These are phyloP conservation scores for Chaetoderma sp. DNA, from an alignment of 2,888 invertebrate genomes.

Conservation along the genomic window DNA sequence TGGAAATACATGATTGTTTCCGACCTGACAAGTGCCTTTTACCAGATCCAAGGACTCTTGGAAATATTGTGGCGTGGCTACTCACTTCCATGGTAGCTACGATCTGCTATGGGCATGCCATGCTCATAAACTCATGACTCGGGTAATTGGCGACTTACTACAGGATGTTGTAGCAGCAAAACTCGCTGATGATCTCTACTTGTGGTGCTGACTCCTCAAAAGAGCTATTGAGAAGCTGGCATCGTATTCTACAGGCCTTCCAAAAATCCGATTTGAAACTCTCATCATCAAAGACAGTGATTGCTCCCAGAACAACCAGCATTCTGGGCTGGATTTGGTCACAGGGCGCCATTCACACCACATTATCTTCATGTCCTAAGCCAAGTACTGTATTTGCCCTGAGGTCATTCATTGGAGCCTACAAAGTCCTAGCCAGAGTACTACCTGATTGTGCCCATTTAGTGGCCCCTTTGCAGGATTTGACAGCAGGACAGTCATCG, in stretches of 20 bases:
- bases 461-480: conserved; percentile 27
- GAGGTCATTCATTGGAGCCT: conserved; percentile 33
- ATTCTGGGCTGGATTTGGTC: conserved; percentile 35
- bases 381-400: conserved; percentile 26
- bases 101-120: conserved; percentile 39
- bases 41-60: conserved; percentile 37
- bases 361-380: conserved; percentile 21
- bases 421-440: conserved; percentile 32
- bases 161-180: conserved; percentile 26
- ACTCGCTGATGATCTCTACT: conserved; percentile 28
- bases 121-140: conserved; percentile 29
- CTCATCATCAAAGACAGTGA: conserved; percentile 28
- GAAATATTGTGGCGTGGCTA: conserved; percentile 37
- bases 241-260: conserved; percentile 7
- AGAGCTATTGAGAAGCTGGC: conserved; percentile 14
- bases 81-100: conserved; percentile 34
- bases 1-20: conserved; percentile 26
- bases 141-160: conserved; percentile 33
- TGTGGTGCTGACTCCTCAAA: not conserved
- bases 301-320: conserved; percentile 4
- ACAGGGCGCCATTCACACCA: conserved; percentile 22
- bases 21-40: conserved; percentile 35
- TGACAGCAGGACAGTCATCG: conserved; percentile 25
- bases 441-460: conserved; percentile 22
- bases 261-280: not conserved